Evolutionary conservation across 1,140 invertebrate genomes (phyloP).

Genomic region (Papilio aristodemus): DNA sequence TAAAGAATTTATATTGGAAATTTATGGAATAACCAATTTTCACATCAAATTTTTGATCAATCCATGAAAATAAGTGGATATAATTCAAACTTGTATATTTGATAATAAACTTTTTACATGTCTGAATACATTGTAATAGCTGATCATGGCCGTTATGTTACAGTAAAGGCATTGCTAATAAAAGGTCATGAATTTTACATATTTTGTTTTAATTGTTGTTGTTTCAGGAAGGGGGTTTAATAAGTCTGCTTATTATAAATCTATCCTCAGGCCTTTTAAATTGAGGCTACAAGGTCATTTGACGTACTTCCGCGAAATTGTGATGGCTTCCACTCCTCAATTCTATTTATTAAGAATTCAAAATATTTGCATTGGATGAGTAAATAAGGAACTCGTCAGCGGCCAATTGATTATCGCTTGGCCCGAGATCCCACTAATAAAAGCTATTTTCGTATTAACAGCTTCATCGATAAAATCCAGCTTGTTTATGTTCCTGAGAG

Average conservation of each 20-base stretch:
- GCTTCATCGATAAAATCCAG: slow-evolving; percentile 23
- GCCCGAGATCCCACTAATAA: slow-evolving; percentile 29
- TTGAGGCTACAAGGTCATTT: neutral
- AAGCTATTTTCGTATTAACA: slow-evolving; percentile 33
- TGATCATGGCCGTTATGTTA: too few species aligned
- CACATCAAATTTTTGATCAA: too few species aligned
- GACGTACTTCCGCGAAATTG: neutral
- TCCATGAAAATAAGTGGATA: too few species aligned
- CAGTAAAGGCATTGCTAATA: too few species aligned
- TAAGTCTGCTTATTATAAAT: neutral
- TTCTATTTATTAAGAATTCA: slow-evolving; percentile 23
- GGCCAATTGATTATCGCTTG: slow-evolving; percentile 24
- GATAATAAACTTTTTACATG: too few species aligned
- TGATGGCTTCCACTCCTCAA: neutral
- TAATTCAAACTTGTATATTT: too few species aligned
- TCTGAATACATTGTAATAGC: too few species aligned
- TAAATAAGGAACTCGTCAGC: slow-evolving; percentile 17
- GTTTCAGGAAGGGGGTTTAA: neutral
- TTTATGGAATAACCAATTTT: too few species aligned
- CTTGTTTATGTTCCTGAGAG: slow-evolving; percentile 23
- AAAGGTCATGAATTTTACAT: too few species aligned
- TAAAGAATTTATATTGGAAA: too few species aligned
- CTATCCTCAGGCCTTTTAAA: neutral
- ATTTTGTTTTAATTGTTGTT: too few species aligned
- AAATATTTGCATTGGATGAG: slow-evolving; percentile 33